Evolutionary conservation across 2,797 vertebrate species (phyloP).

Genomic region (Leptodactylus fallax): DNA sequence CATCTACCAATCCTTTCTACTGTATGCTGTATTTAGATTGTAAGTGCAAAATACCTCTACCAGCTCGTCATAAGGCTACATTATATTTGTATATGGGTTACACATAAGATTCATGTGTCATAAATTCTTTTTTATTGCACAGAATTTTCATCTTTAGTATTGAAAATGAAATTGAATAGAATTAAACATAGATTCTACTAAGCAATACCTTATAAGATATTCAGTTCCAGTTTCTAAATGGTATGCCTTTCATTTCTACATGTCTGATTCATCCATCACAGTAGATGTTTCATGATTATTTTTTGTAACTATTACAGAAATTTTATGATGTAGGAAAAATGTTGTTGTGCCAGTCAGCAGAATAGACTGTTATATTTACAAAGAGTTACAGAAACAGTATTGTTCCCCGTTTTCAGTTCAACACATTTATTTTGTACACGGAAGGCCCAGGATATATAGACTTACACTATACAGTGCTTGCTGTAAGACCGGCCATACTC

Average conservation of each 20-base stretch:
- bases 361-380: neutral
- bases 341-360: neutral
- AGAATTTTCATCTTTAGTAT: neutral
- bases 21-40: neutral
- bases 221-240: neutral
- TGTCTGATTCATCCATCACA: neutral
- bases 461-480: no score
- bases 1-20: conserved; percentile 38
- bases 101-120: neutral
- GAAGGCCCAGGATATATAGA: no score
- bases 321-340: neutral
- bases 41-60: neutral
- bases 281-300: neutral
- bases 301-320: neutral
- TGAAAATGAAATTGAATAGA: neutral
- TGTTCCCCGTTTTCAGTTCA: neutral
- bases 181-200: neutral
- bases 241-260: neutral
- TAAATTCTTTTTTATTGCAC: neutral
- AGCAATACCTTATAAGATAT: neutral
- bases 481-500: no score
- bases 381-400: neutral
- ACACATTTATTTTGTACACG: neutral
- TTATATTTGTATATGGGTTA: neutral
- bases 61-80: neutral